Evolutionary conservation across 2,888 invertebrate genomes (phyloP).

Genomic region (Dicyrtoma fusca): DNA sequence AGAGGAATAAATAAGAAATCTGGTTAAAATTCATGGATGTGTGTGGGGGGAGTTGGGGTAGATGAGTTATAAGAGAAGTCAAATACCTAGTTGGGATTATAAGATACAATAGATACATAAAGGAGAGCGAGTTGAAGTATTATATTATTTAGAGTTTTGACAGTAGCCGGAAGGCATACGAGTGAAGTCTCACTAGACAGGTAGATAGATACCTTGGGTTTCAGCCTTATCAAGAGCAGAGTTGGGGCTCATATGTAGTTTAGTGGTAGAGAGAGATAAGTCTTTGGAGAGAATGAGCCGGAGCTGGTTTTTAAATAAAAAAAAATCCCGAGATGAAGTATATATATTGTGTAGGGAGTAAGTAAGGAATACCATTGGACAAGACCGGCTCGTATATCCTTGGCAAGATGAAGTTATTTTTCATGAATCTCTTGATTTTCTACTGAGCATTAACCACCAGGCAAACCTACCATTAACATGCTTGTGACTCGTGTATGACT

Average conservation of each 20-base stretch:
- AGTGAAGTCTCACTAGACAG: conserved; percentile 23
- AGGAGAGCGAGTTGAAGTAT: conserved; percentile 27
- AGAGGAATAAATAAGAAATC: conserved; percentile 34
- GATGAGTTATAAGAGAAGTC: conserved; percentile 2
- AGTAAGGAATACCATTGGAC: conserved; percentile 13
- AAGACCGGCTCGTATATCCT: conserved; percentile 31
- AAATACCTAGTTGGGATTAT: conserved; percentile 9
- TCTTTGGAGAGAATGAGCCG: conserved; percentile 8
- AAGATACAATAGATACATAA: conserved; percentile 11
- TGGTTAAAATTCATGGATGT: conserved; percentile 30
- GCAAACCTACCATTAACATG: conserved; percentile 48
- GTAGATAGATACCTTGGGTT: not conserved
- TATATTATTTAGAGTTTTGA: conserved; percentile 56
- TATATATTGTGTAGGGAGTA: not conserved
- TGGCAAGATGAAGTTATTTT: conserved; percentile 43
- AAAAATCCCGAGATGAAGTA: conserved; percentile 28
- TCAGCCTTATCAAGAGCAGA: conserved; percentile 21
- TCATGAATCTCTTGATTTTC: conserved; percentile 43
- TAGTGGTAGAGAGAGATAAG: not conserved
- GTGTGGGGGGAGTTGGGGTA: conserved; percentile 30
- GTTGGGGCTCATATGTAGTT: not conserved
- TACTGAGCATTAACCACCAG: conserved; percentile 40
- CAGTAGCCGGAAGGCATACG: conserved; percentile 47
- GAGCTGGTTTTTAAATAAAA: conserved; percentile 34
- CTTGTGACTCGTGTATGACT: conserved; percentile 44